Percentiles rank a stretch among this genome's conserved stretches.
phyloP scores from a whole-genome alignment of 2,888 invertebrate genomes.

The Psylliodes chrysocephalus region DNA sequence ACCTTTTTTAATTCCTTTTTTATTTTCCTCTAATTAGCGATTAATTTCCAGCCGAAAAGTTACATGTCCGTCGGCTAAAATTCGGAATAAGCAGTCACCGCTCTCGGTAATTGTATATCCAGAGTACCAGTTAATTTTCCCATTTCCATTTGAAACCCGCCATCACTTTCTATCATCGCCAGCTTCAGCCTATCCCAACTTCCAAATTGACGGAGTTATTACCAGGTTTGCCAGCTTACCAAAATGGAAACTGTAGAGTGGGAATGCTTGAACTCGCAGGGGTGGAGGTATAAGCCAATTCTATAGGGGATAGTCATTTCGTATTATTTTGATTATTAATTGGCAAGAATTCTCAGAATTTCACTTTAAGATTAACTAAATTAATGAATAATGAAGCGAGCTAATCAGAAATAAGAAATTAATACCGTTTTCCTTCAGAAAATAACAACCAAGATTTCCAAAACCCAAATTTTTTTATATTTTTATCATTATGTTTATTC shows the following conservation, averaged over 20 bases:
- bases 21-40: slow-evolving; percentile 15
- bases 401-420: too few relatives aligned
- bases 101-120: slow-evolving; percentile 45
- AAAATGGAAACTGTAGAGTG: slow-evolving; percentile 12
- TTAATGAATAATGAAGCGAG: too few relatives aligned
- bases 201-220: slow-evolving; percentile 36
- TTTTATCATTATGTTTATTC: too few relatives aligned
- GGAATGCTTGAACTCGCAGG: slow-evolving; percentile 4
- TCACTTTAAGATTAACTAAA: too few relatives aligned
- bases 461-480: too few relatives aligned
- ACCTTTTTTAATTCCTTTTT: neutral
- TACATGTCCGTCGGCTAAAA: slow-evolving; percentile 13
- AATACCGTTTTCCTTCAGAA: too few relatives aligned
- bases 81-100: slow-evolving; percentile 18
- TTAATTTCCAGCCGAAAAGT: slow-evolving; percentile 17
- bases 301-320: too few relatives aligned
- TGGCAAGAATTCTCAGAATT: too few relatives aligned
- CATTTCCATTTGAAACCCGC: slow-evolving; percentile 44
- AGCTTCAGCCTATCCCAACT: slow-evolving; percentile 13
- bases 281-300: neutral
- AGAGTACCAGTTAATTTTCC: slow-evolving; percentile 45
- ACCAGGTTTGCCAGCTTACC: slow-evolving; percentile 35
- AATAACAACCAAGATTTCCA: too few relatives aligned
- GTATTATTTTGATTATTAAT: too few relatives aligned
- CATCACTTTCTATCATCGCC: slow-evolving; percentile 16